phyloP scores from a whole-genome alignment of 2,888 invertebrate species.

The Encarsia formosa region DNA sequence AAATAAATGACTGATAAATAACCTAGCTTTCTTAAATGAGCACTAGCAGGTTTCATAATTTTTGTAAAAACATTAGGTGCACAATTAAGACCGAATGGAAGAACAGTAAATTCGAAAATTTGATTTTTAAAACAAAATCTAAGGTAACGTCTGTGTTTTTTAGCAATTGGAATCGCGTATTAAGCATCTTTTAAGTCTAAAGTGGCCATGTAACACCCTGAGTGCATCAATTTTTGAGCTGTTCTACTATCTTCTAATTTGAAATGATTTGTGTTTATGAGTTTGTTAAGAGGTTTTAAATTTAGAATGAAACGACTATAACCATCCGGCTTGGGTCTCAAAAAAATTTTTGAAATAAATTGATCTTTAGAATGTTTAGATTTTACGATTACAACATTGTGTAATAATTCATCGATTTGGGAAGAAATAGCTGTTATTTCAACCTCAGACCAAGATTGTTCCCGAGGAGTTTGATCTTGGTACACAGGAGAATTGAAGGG shows the following conservation, averaged over 20 bases:
- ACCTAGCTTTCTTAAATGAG: constrained; percentile 1
- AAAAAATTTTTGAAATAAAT: constrained; percentile 1
- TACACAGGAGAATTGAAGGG: not conserved
- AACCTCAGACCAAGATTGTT: not conserved
- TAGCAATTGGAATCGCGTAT: constrained; percentile 14
- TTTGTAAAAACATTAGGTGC: constrained; percentile 21
- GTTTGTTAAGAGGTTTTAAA: constrained; percentile 21
- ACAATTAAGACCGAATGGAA: constrained; percentile 21
- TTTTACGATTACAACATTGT: not conserved
- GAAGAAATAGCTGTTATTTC: not conserved
- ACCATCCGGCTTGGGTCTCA: not conserved
- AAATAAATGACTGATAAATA: constrained; percentile 6
- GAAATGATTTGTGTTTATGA: constrained; percentile 20
- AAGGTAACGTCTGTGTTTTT: constrained; percentile 12
- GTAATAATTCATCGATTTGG: not conserved
- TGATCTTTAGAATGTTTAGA: not conserved
- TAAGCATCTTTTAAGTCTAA: constrained; percentile 27
- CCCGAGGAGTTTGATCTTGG: not conserved
- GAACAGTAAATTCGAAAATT: constrained; percentile 13
- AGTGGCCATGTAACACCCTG: constrained; percentile 16
- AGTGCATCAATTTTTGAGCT: constrained; percentile 9
- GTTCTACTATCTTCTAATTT: constrained; percentile 25
- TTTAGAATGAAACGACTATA: constrained; percentile 18
- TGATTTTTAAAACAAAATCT: constrained; percentile 13
- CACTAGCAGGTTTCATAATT: constrained; percentile 15